Base-by-base conservation (phyloP, 2,797 vertebrate genomes). In the Chiroxiphia lanceolata region DNA sequence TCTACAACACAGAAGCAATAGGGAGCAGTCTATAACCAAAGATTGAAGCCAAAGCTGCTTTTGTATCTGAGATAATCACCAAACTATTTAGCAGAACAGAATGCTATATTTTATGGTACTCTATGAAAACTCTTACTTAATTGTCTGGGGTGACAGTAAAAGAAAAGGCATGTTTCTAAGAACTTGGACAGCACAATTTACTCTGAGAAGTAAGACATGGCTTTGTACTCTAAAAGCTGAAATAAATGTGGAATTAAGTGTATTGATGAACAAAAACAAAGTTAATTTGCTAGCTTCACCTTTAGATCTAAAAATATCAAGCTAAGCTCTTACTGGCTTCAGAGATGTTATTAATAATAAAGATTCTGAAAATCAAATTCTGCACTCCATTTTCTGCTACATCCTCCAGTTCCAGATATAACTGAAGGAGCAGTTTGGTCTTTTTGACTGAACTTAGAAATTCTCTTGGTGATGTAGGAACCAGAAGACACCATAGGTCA, bases 1-100 rank as follows among this genome's bases (percentile, higher is more conserved):
- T 85, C 83, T 85, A 26, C 20, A 76, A 31, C 50, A 51, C 53
- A 80, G 90, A 87, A 79, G 74, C 74, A 82, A 89, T 29, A 93
- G 57, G 80, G 83, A 89, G 53, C 12, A 47, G 64, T 31, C 68
- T 70, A 34, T 61, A 77, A 87, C 68, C 38, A 83, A 83, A 92
- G 18, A 15, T 5, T 1, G 15, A 79, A 87, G 57, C 47, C 44
- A 63, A 51, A 21, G 57, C 47, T 50, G n/a, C 81, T 94, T 92
- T 95, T 85, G 83, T 78, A 64, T 63, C 75, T 89, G 71, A 87
- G 56, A 76, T 68, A 90, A 86, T 79, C 60, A 63, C 77, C 36
- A 6, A 91, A 84, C 89, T 48, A 93, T 94, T 90, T 82, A 94
- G 74, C 65, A 91, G 86, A 94, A 75, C 31, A 95, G 71, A 94